phyloP scores from a whole-genome alignment of 2,888 invertebrate genomes.

The Pomacea canaliculata region DNA sequence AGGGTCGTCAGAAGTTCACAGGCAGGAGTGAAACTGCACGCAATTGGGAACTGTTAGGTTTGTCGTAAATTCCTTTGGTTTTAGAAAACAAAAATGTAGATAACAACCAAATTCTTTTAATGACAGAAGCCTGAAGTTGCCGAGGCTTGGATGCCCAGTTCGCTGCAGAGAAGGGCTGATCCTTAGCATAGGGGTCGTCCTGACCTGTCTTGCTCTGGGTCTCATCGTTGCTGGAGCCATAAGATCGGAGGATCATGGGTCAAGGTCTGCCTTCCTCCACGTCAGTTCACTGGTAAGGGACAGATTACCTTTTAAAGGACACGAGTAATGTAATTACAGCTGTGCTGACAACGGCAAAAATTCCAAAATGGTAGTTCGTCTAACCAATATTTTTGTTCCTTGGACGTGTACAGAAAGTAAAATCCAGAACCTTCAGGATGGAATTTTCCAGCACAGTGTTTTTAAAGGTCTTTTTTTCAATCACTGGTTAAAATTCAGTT shows the following conservation, averaged over 20 bases:
- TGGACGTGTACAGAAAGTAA: too few relatives aligned
- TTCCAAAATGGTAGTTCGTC: background rate
- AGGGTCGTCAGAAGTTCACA: too few relatives aligned
- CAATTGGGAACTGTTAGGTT: too few relatives aligned
- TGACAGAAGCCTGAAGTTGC: slow-evolving; percentile 1
- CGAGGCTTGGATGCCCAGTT: slow-evolving; percentile 10
- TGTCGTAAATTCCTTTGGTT: too few relatives aligned
- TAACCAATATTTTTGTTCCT: too few relatives aligned
- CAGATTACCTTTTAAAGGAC: background rate
- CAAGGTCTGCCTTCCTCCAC: slow-evolving; percentile 15
- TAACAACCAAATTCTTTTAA: too few relatives aligned
- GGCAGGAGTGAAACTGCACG: too few relatives aligned
- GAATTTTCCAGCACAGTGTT: too few relatives aligned
- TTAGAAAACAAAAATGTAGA: too few relatives aligned
- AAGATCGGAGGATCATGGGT: slow-evolving; percentile 32
- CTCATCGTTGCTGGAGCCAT: slow-evolving; percentile 42
- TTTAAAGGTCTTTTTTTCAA: too few relatives aligned
- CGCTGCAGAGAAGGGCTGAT: slow-evolving; percentile 28
- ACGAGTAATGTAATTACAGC: background rate
- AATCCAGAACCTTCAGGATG: too few relatives aligned
- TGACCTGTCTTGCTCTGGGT: slow-evolving; percentile 35
- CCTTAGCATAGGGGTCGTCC: slow-evolving; percentile 29
- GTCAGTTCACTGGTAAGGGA: slow-evolving; percentile 22
- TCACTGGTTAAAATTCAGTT: too few relatives aligned
- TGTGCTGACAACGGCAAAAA: background rate